Evolutionary conservation across 2,888 invertebrate species (phyloP).

Genomic region (Bellardia bayeri): DNA sequence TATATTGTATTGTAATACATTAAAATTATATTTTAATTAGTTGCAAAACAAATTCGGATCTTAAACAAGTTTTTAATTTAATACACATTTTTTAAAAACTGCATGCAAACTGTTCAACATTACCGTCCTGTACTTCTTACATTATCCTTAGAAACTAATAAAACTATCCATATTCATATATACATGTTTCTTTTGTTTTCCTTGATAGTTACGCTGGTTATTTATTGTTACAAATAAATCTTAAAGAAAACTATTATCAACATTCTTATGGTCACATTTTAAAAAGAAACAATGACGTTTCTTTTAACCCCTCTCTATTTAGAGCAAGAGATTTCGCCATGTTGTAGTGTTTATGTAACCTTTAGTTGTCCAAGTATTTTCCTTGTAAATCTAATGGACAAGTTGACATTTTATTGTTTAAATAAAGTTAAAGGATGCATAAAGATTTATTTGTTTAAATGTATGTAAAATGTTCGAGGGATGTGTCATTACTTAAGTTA

Average conservation of each 20-base stretch:
- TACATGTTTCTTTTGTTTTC: background rate
- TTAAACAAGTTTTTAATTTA: no score
- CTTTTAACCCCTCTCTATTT: background rate
- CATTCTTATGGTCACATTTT: constrained; percentile 34
- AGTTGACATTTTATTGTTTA: constrained; percentile 67
- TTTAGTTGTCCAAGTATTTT: background rate
- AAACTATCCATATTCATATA: background rate
- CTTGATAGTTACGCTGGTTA: constrained; percentile 27
- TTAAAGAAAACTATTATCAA: constrained; percentile 12
- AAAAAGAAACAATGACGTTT: no score
- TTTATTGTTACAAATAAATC: constrained; percentile 60
- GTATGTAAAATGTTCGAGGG: constrained; percentile 15
- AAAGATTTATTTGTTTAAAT: constrained; percentile 61
- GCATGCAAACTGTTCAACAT: no score
- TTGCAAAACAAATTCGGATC: no score
- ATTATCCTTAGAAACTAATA: background rate
- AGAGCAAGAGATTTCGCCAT: no score
- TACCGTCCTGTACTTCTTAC: no score
- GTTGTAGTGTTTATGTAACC: background rate
- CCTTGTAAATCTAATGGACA: constrained; percentile 53
- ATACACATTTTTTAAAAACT: no score
- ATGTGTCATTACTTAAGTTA: constrained; percentile 24
- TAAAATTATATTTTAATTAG: no score
- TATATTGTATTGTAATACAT: no score
- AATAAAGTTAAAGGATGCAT: constrained; percentile 65